Evolutionary conservation across 2,113 vertebrate genomes (phyloP).

Genomic region (Callaeas wilsoni): DNA sequence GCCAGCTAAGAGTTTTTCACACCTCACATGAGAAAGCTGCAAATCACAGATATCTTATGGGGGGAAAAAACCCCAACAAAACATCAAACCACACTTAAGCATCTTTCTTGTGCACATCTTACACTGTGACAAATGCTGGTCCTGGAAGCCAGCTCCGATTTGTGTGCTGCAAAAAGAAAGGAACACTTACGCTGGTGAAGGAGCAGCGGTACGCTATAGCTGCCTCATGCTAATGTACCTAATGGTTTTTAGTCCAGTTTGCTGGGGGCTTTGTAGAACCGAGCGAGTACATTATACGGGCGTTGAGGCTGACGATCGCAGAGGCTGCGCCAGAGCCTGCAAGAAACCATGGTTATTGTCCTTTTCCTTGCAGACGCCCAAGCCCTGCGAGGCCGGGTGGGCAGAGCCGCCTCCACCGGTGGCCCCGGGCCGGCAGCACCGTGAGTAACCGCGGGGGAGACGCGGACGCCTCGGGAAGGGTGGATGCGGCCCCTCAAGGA

Average conservation of each 20-base stretch:
- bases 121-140: background rate
- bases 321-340: background rate
- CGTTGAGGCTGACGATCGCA: background rate
- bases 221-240: background rate
- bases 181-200: background rate
- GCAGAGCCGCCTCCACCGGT: background rate
- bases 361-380: background rate
- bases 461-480: background rate
- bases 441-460: background rate
- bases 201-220: accelerated
- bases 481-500: background rate
- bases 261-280: background rate
- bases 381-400: background rate
- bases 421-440: background rate
- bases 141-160: background rate
- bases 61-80: background rate
- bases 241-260: background rate
- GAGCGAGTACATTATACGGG: background rate
- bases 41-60: background rate
- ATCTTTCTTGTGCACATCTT: background rate
- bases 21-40: background rate
- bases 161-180: background rate
- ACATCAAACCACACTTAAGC: background rate
- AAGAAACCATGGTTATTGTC: background rate
- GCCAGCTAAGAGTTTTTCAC: background rate